Percentiles rank a stretch among this genome's conserved stretches.
phyloP scores from a whole-genome alignment of 2,888 invertebrate genomes.

The Criorhina ranunculi region DNA sequence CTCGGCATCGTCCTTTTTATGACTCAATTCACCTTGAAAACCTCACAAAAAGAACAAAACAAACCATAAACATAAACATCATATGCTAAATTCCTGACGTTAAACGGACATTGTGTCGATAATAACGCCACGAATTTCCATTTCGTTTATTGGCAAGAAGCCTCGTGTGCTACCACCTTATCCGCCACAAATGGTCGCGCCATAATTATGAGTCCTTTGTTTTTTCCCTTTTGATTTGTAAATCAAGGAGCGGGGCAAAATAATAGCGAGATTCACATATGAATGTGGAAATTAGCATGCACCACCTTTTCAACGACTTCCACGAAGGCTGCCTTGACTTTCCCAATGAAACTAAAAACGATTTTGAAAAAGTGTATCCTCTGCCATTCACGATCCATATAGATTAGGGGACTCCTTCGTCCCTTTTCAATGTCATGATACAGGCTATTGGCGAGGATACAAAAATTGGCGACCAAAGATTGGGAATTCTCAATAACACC shows the following conservation, averaged over 20 bases:
- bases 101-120: slow-evolving; percentile 71
- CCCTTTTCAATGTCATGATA: slow-evolving; percentile 41
- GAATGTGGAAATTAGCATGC: slow-evolving; percentile 57
- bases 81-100: slow-evolving; percentile 41
- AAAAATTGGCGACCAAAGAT: slow-evolving; percentile 37
- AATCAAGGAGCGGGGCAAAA: slow-evolving; percentile 10
- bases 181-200: slow-evolving; percentile 20
- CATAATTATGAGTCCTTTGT: slow-evolving; percentile 42
- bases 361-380: too few relatives aligned
- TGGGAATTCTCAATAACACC: slow-evolving; percentile 27
- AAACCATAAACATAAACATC: slow-evolving; percentile 36
- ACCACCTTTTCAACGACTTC: too few relatives aligned
- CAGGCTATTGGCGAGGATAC: too few relatives aligned
- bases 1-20: slow-evolving; percentile 52
- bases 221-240: slow-evolving; percentile 55
- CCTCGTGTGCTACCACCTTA: neutral
- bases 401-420: neutral
- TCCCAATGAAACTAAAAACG: neutral
- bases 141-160: slow-evolving; percentile 57
- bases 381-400: slow-evolving; percentile 38
- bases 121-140: slow-evolving; percentile 65
- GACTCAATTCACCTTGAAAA: slow-evolving; percentile 64
- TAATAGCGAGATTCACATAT: slow-evolving; percentile 60
- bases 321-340: neutral
- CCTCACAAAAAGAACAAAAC: slow-evolving; percentile 22